phyloP scores from a whole-genome alignment of 2,113 vertebrate genomes.

The Monopterus albus region DNA sequence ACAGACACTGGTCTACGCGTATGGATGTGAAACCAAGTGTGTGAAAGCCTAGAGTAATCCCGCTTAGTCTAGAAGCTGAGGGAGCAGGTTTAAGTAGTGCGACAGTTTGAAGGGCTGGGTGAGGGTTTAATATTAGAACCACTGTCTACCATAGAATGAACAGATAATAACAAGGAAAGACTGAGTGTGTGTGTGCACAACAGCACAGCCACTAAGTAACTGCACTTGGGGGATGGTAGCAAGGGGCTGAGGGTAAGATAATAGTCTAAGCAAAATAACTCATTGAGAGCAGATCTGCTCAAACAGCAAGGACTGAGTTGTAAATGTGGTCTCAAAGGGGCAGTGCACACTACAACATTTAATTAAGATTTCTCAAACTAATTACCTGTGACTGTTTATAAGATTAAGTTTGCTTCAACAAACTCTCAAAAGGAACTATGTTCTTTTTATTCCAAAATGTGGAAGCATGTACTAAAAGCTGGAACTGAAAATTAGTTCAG shows the following conservation, averaged over 20 bases:
- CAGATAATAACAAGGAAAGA: slow-evolving; percentile 9
- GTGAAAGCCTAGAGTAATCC: slow-evolving; percentile 66
- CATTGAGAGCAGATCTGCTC: slow-evolving; percentile 34
- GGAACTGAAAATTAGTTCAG: no score
- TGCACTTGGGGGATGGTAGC: slow-evolving; percentile 39
- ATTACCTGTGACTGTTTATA: slow-evolving; percentile 14
- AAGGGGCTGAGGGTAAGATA: slow-evolving; percentile 43
- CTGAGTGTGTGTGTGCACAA: neutral
- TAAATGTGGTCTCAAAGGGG: slow-evolving; percentile 48
- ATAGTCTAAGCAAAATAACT: slow-evolving; percentile 43
- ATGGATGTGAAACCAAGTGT: slow-evolving; percentile 27
- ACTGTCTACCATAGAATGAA: slow-evolving; percentile 37
- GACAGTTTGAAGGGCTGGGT: slow-evolving; percentile 42
- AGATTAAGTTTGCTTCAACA: neutral
- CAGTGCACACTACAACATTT: slow-evolving; percentile 6
- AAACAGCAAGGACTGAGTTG: slow-evolving; percentile 34
- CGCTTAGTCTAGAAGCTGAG: slow-evolving; percentile 66
- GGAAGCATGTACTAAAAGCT: no score
- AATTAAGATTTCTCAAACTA: slow-evolving; percentile 47
- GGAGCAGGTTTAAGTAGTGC: slow-evolving; percentile 54
- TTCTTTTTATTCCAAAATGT: no score
- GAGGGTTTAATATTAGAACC: slow-evolving; percentile 34
- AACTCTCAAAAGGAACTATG: no score
- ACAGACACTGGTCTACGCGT: slow-evolving; percentile 14
- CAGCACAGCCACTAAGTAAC: neutral